Conservation (phyloP, 1,140 invertebrate species). For the Drosophila dunni region DNA sequence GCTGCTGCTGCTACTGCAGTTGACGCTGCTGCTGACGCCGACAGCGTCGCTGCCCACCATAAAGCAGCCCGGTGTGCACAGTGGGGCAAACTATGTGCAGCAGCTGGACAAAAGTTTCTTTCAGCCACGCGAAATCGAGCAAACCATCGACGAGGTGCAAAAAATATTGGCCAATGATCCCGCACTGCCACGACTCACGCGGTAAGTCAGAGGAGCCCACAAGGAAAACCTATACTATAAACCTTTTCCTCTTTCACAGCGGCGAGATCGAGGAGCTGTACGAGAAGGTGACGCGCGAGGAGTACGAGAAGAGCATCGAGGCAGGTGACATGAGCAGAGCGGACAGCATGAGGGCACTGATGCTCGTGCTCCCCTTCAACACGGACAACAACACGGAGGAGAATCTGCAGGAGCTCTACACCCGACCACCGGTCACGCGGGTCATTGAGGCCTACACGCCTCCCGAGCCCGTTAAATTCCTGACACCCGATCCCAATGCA, state of each 20-base stretch:
- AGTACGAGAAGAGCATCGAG: constrained; percentile 81
- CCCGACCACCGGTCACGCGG: constrained; percentile 75
- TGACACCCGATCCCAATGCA: constrained; percentile 69
- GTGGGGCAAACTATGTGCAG: constrained; percentile 50
- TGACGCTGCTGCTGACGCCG: constrained; percentile 9
- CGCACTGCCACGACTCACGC: constrained; percentile 85
- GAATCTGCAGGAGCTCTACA: constrained; percentile 82
- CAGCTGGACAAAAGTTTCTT: constrained; percentile 78
- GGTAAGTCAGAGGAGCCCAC: constrained; percentile 51
- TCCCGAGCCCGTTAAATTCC: constrained; percentile 74
- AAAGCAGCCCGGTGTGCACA: constrained; percentile 38
- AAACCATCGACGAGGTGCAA: constrained; percentile 87
- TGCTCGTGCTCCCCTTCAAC: constrained; percentile 87
- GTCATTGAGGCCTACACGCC: constrained; percentile 78
- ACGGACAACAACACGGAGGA: constrained; percentile 84
- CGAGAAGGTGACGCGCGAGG: constrained; percentile 85
- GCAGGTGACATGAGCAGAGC: constrained; percentile 84
- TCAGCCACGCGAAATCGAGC: constrained; percentile 74
- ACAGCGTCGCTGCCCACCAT: constrained; percentile 60
- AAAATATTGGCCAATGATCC: constrained; percentile 85
- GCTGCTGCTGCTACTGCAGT: constrained; percentile 24
- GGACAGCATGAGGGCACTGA: constrained; percentile 86
- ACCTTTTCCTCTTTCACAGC: constrained; percentile 43
- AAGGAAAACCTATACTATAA: not conserved
- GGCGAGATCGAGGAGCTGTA: constrained; percentile 86